Percentiles rank a stretch among this genome's conserved stretches.
These are phyloP conservation scores for Eristalis arbustorum DNA, from an alignment of 2,888 invertebrate species.

Conservation along the genomic window DNA sequence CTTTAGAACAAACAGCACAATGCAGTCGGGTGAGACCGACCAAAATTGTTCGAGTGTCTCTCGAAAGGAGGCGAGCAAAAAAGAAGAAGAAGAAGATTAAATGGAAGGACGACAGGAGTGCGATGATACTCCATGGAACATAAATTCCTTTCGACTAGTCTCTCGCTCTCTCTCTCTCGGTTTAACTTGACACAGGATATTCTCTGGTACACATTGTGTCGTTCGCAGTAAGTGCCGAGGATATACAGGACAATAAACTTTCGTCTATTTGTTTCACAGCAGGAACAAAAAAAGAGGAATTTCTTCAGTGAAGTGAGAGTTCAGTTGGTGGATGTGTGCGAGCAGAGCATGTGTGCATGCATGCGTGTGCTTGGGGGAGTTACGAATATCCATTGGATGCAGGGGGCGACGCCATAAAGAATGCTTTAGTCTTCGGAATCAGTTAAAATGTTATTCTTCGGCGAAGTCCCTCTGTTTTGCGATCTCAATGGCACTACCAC, in stretches of 20 bases:
- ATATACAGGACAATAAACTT: constrained; percentile 65
- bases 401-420: constrained; percentile 38
- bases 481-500: constrained; percentile 23
- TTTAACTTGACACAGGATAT: constrained; percentile 62
- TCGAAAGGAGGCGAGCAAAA: constrained; percentile 4
- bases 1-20: constrained; percentile 51
- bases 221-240: constrained; percentile 51
- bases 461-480: constrained; percentile 26
- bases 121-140: constrained; percentile 64
- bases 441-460: constrained; percentile 65
- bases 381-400: constrained; percentile 26
- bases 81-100: not conserved
- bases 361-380: not conserved
- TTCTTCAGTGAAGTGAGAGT: constrained; percentile 32
- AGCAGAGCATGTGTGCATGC: too few species aligned
- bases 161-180: constrained; percentile 26
- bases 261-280: constrained; percentile 58
- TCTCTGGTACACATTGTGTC: constrained; percentile 40
- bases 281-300: not conserved
- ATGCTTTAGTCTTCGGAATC: constrained; percentile 60
- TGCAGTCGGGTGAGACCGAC: constrained; percentile 46
- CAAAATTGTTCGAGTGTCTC: constrained; percentile 38
- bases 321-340: not conserved
- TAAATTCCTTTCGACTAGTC: constrained; percentile 64
- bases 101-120: constrained; percentile 10